Evolutionary conservation across 2,888 invertebrate species (phyloP).

Genomic region (Notodonta ziczac): DNA sequence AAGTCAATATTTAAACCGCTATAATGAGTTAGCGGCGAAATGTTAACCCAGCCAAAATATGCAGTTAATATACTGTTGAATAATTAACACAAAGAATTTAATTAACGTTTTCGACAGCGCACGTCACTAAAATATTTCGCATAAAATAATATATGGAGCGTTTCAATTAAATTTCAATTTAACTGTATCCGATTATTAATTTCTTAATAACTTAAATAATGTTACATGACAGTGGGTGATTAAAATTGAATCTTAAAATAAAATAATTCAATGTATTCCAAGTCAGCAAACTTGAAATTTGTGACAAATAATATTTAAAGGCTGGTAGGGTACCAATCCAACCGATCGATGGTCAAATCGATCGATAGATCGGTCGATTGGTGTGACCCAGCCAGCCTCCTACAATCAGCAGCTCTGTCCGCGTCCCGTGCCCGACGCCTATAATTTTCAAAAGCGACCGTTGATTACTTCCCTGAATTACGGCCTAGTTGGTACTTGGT

Average conservation of each 20-base stretch:
- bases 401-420: slow-evolving; percentile 3
- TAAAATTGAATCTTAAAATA: too few relatives aligned
- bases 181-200: too few relatives aligned
- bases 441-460: slow-evolving; percentile 31
- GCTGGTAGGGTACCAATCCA: too few relatives aligned
- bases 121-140: not conserved
- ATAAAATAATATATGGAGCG: not conserved
- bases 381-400: not conserved
- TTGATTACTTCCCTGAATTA: slow-evolving; percentile 32
- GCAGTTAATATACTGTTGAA: not conserved
- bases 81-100: not conserved
- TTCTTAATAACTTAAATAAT: too few relatives aligned
- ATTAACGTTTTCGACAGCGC: not conserved
- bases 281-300: too few relatives aligned
- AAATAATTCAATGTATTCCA: too few relatives aligned
- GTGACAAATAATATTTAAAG: too few relatives aligned
- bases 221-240: too few relatives aligned
- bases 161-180: not conserved
- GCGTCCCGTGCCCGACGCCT: slow-evolving; percentile 12
- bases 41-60: not conserved
- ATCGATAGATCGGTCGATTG: too few relatives aligned
- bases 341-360: too few relatives aligned
- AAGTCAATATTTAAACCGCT: not conserved
- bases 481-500: slow-evolving; percentile 13
- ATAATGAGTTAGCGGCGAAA: not conserved